Base-by-base conservation (phyloP, 2,888 invertebrate species). In the Xestia ashworthii region DNA sequence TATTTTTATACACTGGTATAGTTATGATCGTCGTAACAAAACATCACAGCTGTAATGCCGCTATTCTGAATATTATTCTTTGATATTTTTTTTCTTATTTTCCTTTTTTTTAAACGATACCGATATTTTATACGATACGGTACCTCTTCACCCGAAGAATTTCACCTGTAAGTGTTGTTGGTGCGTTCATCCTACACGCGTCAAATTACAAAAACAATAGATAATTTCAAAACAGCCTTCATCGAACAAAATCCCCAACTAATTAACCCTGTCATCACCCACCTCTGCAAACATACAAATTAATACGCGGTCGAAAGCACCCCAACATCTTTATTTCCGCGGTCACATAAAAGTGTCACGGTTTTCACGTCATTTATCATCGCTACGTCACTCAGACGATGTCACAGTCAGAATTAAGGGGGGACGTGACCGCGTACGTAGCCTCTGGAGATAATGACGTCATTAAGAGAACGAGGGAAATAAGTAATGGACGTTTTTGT, bases 371-470 rank as follows among this genome's bases (percentile, higher is more conserved):
- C 93, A 93, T 94, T 93, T 93, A 92, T 94, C 94, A 94, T 92
- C 90, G 90, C 90, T 82, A 86, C 90, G 91, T 91, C 91, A 91
- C 89, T 91, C 90, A 81, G 79, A 73, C 83, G 84, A 87, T 90
- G 93, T 92, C 93, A 91, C 87, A 90, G 90, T 90, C 93, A 93
- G 92, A 93, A 93, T 93, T 92, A 93, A 92, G 92, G 91, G 91
- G 87, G 89, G 88, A 93, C 93, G 93, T 94, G 94, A 93, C 94
- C 94, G 91, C 90, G 89, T 89, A 89, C 89, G 91, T 84, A 88
- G 89, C 88, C 90, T 83, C 92, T 90, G 91, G 90, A 94, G 94
- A 95, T 95, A 95, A 95, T 95, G 95, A 95, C 93, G 95, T 95
- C 95, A 95, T 95, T 95, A 95, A 93, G 92, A 91, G 91, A 92